Evolutionary conservation across 2,113 vertebrate species (phyloP), one percentile per base, ranked within the genome.

Genomic region (Caretta caretta): DNA sequence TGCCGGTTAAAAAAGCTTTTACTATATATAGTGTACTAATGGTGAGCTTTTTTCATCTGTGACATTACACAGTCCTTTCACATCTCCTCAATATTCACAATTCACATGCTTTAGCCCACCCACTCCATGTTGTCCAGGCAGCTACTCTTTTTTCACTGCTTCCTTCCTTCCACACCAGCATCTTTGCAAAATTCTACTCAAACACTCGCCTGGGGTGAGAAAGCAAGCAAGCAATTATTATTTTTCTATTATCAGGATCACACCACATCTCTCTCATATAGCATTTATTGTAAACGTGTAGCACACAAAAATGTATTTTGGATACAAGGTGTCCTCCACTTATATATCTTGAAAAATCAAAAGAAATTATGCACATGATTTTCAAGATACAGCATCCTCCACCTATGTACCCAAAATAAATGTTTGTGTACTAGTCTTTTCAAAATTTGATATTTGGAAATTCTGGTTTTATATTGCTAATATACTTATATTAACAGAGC

Each of bases 91-190:
- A 5, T 9, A 46, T 69, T 93, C 90, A 0, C 54, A n/a, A 46
- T 89, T 57, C 51, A 88, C 14, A 6, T 79, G 46, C 29, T 8
- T 91, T 22, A 72, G 8, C 19, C 59, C 80, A 13, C 8, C 25
- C 65, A n/a, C 8, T 69, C 17, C 65, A 69, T 10, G 65, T 19
- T 38, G 65, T n/a, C 35, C 27, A 89, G 76, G 53, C 78, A 46
- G 54, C 2, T 42, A 24, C 51, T 62, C 54, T 81, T 16, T 35
- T 48, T 4, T 10, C 25, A 20, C 7, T 42, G 31, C 80, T 35
- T 83, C 14, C 57, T 76, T 2, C 31, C 1, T 72, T 17, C n/a
- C 51, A 38, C 0, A 38, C 2, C 0, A 57, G 51, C 69, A 78
- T 6, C 27, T 49, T 16, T 12, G 22, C 72, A 76, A 42, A 46